Conservation (phyloP, 2,113 vertebrate species). For the Accipiter cooperii region DNA sequence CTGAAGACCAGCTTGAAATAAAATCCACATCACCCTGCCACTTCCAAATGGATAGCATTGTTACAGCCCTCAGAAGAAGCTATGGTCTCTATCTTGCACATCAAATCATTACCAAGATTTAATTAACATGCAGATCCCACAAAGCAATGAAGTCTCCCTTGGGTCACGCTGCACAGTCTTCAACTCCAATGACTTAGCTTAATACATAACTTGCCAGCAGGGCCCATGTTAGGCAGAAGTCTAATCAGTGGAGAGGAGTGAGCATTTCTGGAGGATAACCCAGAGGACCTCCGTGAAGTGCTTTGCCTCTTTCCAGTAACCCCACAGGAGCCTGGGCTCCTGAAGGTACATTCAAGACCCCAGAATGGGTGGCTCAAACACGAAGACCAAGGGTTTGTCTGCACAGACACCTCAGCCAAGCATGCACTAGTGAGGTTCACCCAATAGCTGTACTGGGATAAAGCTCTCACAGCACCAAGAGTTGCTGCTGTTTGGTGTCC, state of each 20-base stretch:
- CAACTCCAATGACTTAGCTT: not conserved
- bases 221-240: not conserved
- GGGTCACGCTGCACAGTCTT: not conserved
- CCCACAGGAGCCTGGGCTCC: not conserved
- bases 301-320: not conserved
- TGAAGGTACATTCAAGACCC: not conserved
- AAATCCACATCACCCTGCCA: not conserved
- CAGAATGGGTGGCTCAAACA: not conserved
- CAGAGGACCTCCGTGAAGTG: not conserved
- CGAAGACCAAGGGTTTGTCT: not conserved
- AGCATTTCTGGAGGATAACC: not conserved
- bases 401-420: not conserved
- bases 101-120: not conserved
- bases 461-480: not conserved
- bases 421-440: not conserved
- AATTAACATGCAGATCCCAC: not conserved
- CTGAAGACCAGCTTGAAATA: not conserved
- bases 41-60: not conserved
- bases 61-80: not conserved
- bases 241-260: not conserved
- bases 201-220: not conserved
- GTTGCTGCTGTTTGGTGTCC: not conserved
- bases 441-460: not conserved
- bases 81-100: not conserved
- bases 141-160: not conserved